phyloP scores from a whole-genome alignment of 2,888 invertebrate species.

The Orgyia antiqua region DNA sequence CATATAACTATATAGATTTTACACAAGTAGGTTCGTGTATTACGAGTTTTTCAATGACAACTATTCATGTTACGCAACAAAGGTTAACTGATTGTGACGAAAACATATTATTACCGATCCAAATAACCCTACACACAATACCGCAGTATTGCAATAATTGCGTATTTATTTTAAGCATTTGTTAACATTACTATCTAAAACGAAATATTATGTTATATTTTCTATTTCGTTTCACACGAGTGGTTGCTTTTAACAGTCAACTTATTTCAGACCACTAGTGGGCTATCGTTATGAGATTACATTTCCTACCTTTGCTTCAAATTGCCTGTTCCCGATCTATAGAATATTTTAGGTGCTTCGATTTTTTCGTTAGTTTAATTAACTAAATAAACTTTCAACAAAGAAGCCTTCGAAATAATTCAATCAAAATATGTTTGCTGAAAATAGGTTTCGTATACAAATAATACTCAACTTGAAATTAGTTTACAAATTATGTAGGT shows the following conservation, averaged over 20 bases:
- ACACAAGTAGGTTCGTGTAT: constrained; percentile 15
- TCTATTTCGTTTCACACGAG: constrained; percentile 19
- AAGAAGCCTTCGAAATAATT: too few species aligned
- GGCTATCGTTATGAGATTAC: too few species aligned
- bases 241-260: constrained; percentile 8
- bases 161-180: constrained; percentile 18
- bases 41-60: constrained; percentile 39
- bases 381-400: too few species aligned
- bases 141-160: constrained; percentile 14
- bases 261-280: too few species aligned
- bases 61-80: constrained; percentile 52
- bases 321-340: too few species aligned
- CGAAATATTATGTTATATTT: constrained; percentile 4
- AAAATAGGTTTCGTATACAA: too few species aligned
- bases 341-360: too few species aligned
- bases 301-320: too few species aligned
- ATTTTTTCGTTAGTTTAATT: too few species aligned
- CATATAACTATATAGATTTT: constrained; percentile 6
- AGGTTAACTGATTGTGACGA: constrained; percentile 54
- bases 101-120: constrained; percentile 44
- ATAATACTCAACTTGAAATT: too few species aligned
- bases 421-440: too few species aligned
- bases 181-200: constrained; percentile 6
- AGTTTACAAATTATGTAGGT: too few species aligned
- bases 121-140: constrained; percentile 31